These are phyloP conservation scores for Sminthopsis crassicaudata DNA, from an alignment of 2,113 vertebrate genomes.

Conservation along the genomic window DNA sequence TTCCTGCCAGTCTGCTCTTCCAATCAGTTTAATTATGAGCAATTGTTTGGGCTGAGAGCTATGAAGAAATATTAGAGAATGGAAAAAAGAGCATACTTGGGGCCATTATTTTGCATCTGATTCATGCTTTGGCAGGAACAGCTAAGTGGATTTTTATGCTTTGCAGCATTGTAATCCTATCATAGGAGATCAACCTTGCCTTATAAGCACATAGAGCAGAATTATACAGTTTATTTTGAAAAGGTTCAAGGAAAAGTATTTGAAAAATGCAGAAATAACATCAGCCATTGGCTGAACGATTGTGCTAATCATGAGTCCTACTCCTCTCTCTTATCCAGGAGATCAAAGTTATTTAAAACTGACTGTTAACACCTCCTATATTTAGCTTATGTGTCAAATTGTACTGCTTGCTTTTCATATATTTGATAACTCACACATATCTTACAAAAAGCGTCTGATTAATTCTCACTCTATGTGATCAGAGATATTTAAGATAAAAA, in stretches of 20 bases:
- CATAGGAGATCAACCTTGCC: conserved; percentile 83
- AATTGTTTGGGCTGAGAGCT: conserved; percentile 86
- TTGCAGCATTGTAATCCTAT: conserved; percentile 82
- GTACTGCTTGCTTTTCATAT: conserved; percentile 69
- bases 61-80: conserved; percentile 89
- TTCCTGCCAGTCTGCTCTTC: conserved; percentile 87
- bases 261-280: conserved; percentile 84
- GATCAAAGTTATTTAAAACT: conserved; percentile 74
- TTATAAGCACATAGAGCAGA: conserved; percentile 88
- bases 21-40: conserved; percentile 87
- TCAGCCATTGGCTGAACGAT: conserved; percentile 76
- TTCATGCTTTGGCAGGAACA: conserved; percentile 87
- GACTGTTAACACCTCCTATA: conserved; percentile 71
- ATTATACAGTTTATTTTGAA: conserved; percentile 84
- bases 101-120: conserved; percentile 85
- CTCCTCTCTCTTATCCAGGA: conserved; percentile 74
- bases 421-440: conserved; percentile 69
- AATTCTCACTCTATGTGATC: conserved; percentile 35
- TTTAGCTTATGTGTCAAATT: conserved; percentile 71
- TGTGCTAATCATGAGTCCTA: conserved; percentile 63
- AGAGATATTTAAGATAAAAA: background rate
- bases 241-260: conserved; percentile 83
- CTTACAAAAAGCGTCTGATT: conserved; percentile 62
- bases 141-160: conserved; percentile 85
- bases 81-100: conserved; percentile 87